Evolutionary conservation across 1,140 invertebrate genomes (phyloP).

Genomic region (Probaryconus sp.): DNA sequence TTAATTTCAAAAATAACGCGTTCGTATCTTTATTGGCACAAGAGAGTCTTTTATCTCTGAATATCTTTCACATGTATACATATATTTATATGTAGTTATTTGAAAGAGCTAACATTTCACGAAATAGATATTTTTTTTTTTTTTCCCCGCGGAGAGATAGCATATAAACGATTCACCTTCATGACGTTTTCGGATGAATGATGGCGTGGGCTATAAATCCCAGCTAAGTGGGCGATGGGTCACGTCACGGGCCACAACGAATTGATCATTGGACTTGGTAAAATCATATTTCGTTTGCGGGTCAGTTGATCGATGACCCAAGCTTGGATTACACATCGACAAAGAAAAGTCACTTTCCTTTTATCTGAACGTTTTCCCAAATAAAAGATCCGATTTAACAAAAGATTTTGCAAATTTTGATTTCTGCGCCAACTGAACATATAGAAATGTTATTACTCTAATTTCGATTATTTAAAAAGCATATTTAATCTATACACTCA

Average conservation of each 20-base stretch:
- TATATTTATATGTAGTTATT: constrained; percentile 47
- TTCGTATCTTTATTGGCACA: neutral
- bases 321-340: constrained; percentile 36
- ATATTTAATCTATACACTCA: no score
- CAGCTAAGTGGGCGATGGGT: constrained; percentile 53
- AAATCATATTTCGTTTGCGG: constrained; percentile 54
- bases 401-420: no score
- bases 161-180: constrained; percentile 56
- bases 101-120: constrained; percentile 36
- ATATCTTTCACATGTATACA: constrained; percentile 34
- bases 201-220: constrained; percentile 54
- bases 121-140: constrained; percentile 50
- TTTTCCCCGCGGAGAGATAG: constrained; percentile 43
- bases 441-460: no score
- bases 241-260: constrained; percentile 43
- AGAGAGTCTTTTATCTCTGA: constrained; percentile 29
- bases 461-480: no score
- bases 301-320: constrained; percentile 44
- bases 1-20: no score
- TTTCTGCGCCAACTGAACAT: no score
- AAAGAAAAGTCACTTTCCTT: constrained; percentile 39
- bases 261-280: constrained; percentile 53
- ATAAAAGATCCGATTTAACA: neutral
- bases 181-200: constrained; percentile 58
- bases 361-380: neutral